Conservation (phyloP, 2,113 vertebrate genomes). For the Miniopterus natalensis region DNA sequence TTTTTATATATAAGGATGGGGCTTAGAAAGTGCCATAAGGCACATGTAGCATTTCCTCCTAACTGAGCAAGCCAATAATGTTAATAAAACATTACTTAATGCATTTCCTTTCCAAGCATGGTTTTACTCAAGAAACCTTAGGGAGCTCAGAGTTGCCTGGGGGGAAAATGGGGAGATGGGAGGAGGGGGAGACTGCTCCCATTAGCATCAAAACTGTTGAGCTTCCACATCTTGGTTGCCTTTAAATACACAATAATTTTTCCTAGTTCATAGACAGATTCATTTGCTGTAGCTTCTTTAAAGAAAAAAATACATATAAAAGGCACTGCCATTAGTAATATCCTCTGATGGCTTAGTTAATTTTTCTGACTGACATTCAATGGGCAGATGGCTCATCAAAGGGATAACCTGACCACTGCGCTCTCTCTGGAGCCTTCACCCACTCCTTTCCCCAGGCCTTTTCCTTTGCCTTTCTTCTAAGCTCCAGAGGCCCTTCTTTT, state of each 20-base stretch:
- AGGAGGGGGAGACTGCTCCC: rapidly evolving
- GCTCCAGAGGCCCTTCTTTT: no score
- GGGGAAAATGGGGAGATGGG: no score
- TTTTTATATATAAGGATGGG: not conserved
- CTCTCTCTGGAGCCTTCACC: no score
- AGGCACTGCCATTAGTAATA: not conserved
- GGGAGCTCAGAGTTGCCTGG: not conserved
- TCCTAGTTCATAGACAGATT: not conserved
- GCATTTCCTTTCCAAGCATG: not conserved
- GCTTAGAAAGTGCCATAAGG: not conserved
- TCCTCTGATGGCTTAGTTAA: not conserved
- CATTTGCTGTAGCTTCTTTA: not conserved
- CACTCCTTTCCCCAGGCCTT: no score
- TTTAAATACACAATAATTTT: not conserved
- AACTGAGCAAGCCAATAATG: not conserved
- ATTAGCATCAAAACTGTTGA: not conserved
- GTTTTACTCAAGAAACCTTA: not conserved
- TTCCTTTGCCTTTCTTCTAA: no score
- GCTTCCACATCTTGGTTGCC: not conserved
- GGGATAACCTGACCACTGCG: not conserved
- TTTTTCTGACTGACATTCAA: not conserved
- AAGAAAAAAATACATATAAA: not conserved
- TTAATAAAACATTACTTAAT: not conserved
- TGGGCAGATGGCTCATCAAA: not conserved
- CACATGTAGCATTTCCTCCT: not conserved